Base-by-base conservation (phyloP, 2,888 invertebrate genomes). In the Formica aserva region DNA sequence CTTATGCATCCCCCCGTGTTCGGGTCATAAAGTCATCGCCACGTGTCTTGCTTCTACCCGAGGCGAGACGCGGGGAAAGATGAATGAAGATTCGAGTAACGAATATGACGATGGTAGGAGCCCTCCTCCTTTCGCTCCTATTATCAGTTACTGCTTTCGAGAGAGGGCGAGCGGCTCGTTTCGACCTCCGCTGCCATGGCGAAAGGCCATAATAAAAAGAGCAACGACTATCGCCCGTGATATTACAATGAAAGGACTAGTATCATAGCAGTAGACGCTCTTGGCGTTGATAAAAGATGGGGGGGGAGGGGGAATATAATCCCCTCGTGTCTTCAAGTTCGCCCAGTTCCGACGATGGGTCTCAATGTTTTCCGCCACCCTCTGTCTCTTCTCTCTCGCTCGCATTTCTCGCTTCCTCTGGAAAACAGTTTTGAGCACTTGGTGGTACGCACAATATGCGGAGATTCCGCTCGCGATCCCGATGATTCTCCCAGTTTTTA, bases 191-290 rank as follows among this genome's bases (percentile, higher is more conserved):
- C 15, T 22, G 60, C 67, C 76, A 62, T 72, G 82, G 71, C 81
- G 66, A 57, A 69, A 81, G 57, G 74, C 83, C 62, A 63, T 78
- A 85, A 89, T 89, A 89, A 89, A 88, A 88, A 86, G 83, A 87
- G 84, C 88, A 87, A 86, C 80, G 83, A 83, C 87, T 84, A 86
- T 85, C 85, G 82, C 80, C 76, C 80, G 48, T 74, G 85, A 86
- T 89, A 89, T 89, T 89, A 83, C 52, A 52, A 52, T 82, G 82
- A 88, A 82, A 76, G 83, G 69, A 65, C 80, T 71, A 82, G 86
- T 85, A 83, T 85, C 83, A 66, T 74, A 75, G 80, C 77, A 72
- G 69, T 82, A 85, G 87, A 89, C 83, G 75, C 78, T 89, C 83
- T 83, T 84, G 84, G 76, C 80, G 80, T 82, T 85, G 85, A 88